Conservation (phyloP, 2,797 vertebrate species). For the Tokudaia muenninki region DNA sequence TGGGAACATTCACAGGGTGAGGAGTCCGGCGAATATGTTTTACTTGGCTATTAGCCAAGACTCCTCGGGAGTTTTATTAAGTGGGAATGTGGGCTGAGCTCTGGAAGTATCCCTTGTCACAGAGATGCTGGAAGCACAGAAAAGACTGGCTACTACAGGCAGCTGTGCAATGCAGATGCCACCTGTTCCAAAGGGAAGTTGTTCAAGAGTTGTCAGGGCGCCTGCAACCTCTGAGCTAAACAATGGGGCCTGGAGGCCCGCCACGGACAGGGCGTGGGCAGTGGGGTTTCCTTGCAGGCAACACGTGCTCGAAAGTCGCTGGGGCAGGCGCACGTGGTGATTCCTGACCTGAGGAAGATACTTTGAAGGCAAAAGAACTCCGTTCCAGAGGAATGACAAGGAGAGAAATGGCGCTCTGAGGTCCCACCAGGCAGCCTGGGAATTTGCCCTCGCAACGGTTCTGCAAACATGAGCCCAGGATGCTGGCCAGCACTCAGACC, state of each 20-base stretch:
- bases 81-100: not conserved
- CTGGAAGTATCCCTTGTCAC: not conserved
- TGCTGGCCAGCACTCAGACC: not conserved
- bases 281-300: not conserved
- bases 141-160: not conserved
- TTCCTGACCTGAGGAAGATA: not conserved
- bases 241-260: not conserved
- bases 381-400: not conserved
- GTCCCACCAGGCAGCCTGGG: not conserved
- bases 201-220: not conserved
- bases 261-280: not conserved
- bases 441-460: not conserved
- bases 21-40: not conserved
- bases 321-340: not conserved
- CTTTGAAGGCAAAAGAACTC: not conserved
- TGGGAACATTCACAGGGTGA: too few relatives aligned
- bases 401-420: not conserved
- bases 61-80: not conserved
- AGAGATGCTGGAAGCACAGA: not conserved
- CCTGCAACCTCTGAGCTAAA: not conserved
- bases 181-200: not conserved
- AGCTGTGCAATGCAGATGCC: too few relatives aligned
- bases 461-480: not conserved
- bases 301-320: not conserved
- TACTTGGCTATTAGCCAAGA: not conserved